Conservation (phyloP, 2,113 vertebrate species). For the Columba janthina region DNA sequence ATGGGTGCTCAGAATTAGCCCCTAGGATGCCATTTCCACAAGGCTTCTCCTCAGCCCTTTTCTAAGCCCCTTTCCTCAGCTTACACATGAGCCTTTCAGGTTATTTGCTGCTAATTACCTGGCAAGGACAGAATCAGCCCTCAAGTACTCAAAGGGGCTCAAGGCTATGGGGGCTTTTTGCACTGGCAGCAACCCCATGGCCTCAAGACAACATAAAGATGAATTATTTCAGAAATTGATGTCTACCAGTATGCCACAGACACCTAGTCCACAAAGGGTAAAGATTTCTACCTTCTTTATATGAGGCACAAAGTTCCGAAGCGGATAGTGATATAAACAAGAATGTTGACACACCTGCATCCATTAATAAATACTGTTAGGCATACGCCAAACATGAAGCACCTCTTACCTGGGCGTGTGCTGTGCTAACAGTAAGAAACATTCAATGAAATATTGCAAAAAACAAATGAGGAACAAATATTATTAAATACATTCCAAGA, state of each 20-base stretch:
- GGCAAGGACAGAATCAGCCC: not conserved
- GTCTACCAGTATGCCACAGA: not conserved
- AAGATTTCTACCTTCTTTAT: not conserved
- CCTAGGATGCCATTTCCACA: not conserved
- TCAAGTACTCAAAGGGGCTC: not conserved
- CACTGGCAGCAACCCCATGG: not conserved
- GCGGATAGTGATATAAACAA: not conserved
- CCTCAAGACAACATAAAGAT: not conserved
- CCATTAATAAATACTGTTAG: not conserved
- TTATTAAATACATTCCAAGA: not conserved
- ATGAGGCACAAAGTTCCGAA: not conserved
- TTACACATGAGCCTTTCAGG: rapidly evolving
- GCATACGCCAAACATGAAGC: rapidly evolving
- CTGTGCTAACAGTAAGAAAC: not conserved
- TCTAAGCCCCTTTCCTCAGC: not conserved
- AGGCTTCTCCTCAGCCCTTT: not conserved
- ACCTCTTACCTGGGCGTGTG: not conserved
- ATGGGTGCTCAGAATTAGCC: not conserved
- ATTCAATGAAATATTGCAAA: not conserved
- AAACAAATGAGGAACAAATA: not conserved
- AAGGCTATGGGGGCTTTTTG: not conserved
- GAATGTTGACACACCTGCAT: not conserved
- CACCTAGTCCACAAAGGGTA: not conserved
- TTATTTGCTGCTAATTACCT: not conserved
- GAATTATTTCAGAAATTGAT: not conserved